phyloP scores from a whole-genome alignment of 1,140 invertebrate genomes.

The Tetramorium parvispinum region DNA sequence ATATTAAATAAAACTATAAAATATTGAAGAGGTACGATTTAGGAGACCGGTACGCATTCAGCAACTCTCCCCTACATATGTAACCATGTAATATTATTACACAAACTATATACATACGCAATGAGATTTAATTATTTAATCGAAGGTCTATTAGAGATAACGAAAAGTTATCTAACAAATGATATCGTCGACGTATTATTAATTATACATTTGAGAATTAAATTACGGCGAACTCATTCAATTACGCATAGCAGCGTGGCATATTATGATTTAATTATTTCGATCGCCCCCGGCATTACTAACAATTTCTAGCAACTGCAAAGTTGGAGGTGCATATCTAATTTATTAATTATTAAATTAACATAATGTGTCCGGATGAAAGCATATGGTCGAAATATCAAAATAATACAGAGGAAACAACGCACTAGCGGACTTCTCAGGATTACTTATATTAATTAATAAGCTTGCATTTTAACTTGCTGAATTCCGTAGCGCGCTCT shows the following conservation, averaged over 20 bases:
- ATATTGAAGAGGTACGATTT: no score
- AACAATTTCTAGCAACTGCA: constrained; percentile 5
- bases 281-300: constrained; percentile 1
- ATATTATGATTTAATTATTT: constrained; percentile 41
- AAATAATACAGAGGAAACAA: background rate
- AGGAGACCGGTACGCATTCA: no score
- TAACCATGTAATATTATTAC: background rate
- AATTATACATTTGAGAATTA: constrained; percentile 17
- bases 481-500: background rate
- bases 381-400: background rate
- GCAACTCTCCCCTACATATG: no score
- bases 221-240: background rate
- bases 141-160: constrained; percentile 14
- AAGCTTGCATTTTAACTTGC: background rate
- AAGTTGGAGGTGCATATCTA: background rate
- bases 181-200: constrained; percentile 12
- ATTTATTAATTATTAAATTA: constrained; percentile 42
- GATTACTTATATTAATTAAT: constrained; percentile 44
- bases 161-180: background rate
- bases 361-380: background rate
- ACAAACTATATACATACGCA: background rate
- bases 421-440: no score
- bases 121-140: background rate
- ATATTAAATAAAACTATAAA: no score
- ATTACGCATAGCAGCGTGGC: background rate